These are phyloP conservation scores for Leptinotarsa texana DNA, from an alignment of 1,140 invertebrate species.

Conservation along the genomic window DNA sequence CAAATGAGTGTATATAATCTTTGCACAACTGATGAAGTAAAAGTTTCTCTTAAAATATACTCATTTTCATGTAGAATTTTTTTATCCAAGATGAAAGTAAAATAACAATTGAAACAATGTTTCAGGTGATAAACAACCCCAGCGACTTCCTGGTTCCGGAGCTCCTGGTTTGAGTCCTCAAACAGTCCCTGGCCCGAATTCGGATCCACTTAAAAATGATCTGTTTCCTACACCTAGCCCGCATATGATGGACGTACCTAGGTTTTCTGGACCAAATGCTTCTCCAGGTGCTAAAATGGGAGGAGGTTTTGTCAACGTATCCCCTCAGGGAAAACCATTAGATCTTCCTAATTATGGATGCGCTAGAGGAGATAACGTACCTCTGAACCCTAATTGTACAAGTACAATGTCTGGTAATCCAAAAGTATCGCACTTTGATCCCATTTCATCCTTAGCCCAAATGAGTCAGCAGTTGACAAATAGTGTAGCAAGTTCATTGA, in stretches of 20 bases:
- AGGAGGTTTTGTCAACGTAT: conserved; percentile 50
- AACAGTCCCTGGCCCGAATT: conserved; percentile 49
- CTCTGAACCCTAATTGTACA: conserved; percentile 78
- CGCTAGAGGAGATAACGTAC: conserved; percentile 75
- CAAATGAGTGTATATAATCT: too few relatives aligned
- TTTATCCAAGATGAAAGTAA: background rate
- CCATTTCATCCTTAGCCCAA: conserved; percentile 89
- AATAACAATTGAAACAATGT: background rate
- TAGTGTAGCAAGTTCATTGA: conserved; percentile 63
- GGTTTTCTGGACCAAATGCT: conserved; percentile 51
- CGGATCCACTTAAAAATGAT: conserved; percentile 52
- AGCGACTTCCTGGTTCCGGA: conserved; percentile 36
- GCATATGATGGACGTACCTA: conserved; percentile 54
- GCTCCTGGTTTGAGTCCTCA: conserved; percentile 51
- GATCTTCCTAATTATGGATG: conserved; percentile 56
- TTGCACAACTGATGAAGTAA: too few relatives aligned
- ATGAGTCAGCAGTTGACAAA: conserved; percentile 91
- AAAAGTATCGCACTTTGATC: conserved; percentile 78
- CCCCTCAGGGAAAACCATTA: conserved; percentile 52
- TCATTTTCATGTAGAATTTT: too few relatives aligned
- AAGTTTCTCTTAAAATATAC: too few relatives aligned
- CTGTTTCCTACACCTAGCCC: conserved; percentile 53
- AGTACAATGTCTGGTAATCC: conserved; percentile 63
- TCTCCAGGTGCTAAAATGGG: conserved; percentile 53
- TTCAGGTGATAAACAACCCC: conserved; percentile 43